Conservation (phyloP, 2,888 invertebrate genomes). For the Chironomus riparius region DNA sequence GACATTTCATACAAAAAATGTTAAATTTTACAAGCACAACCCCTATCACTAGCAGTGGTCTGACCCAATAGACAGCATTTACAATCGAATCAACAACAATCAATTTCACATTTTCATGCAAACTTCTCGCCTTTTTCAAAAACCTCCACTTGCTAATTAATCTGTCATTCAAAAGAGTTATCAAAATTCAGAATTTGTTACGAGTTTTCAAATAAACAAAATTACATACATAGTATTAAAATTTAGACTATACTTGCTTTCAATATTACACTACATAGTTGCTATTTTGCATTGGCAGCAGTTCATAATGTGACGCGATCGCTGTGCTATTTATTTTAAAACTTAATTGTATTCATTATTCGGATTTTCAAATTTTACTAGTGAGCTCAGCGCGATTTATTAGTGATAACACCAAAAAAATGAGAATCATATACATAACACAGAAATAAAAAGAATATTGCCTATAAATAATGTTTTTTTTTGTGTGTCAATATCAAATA, state of each 20-base stretch:
- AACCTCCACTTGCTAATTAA: too few relatives aligned
- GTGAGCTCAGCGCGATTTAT: not conserved
- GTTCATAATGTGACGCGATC: not conserved
- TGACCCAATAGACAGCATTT: too few relatives aligned
- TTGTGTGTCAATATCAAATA: not conserved
- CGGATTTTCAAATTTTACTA: not conserved
- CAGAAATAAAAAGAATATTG: too few relatives aligned
- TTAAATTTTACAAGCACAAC: too few relatives aligned
- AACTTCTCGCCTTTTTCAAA: too few relatives aligned
- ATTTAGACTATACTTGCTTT: not conserved
- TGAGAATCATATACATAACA: not conserved
- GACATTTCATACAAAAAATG: too few relatives aligned
- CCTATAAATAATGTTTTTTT: not conserved
- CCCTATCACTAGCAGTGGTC: too few relatives aligned
- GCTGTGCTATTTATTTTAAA: not conserved
- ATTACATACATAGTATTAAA: not conserved
- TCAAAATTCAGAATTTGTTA: too few relatives aligned
- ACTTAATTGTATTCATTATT: not conserved
- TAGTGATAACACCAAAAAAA: not conserved
- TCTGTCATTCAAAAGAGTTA: too few relatives aligned
- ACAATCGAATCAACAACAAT: too few relatives aligned
- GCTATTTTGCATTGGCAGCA: conserved; percentile 1
- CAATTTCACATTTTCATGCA: too few relatives aligned
- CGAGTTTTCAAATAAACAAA: too few relatives aligned
- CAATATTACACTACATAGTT: not conserved